These are phyloP conservation scores for Pipistrellus pipistrellus DNA, from an alignment of 2,797 vertebrate genomes.

Conservation along the genomic window DNA sequence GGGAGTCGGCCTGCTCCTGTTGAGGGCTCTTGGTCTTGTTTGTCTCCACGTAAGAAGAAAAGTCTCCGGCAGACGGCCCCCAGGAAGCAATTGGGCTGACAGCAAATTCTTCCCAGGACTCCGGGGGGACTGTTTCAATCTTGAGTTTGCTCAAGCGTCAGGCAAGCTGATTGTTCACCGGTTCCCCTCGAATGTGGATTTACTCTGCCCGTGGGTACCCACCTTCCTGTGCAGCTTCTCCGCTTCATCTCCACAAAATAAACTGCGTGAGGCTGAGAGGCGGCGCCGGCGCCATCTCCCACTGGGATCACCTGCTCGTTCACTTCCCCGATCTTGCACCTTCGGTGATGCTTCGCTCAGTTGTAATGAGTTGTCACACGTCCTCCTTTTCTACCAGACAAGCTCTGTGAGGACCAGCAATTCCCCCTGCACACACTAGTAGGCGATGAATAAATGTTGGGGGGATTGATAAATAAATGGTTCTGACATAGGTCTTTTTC, in stretches of 20 bases:
- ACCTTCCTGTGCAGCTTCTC: not conserved
- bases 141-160: not conserved
- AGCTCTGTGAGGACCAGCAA: not conserved
- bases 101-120: constrained; percentile 18
- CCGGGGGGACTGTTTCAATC: constrained; percentile 18
- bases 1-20: not conserved
- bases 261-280: not conserved
- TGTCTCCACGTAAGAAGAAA: constrained; percentile 33
- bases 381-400: not conserved
- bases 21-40: not conserved
- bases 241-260: not conserved
- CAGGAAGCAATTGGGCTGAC: constrained; percentile 28
- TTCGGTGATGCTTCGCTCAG: not conserved
- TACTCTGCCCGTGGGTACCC: not conserved
- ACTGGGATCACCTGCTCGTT: not conserved
- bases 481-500: not conserved
- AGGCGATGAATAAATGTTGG: not conserved
- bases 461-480: not conserved
- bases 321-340: not conserved
- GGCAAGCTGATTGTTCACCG: not conserved
- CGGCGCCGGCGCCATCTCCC: not conserved
- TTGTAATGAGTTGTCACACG: not conserved
- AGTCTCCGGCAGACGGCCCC: not conserved
- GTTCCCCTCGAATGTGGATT: not conserved
- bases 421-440: not conserved